Percentiles rank a stretch among this genome's conserved stretches.
Conservation (phyloP, 2,888 invertebrate species). For the Diarsia brunnea region DNA sequence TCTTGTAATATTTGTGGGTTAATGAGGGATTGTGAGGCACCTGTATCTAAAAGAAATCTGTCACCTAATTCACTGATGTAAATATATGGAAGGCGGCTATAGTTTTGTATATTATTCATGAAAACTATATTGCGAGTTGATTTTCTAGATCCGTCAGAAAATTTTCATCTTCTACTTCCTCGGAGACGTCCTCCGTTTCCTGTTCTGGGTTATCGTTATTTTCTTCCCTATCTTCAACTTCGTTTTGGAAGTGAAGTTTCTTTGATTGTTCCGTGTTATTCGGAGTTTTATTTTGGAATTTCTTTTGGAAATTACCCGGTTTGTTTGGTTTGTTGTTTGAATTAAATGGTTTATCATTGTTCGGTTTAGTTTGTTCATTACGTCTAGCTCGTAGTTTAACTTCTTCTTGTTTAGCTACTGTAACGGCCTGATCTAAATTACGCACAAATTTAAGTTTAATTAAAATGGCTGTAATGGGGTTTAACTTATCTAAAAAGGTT, state of each 20-base stretch:
- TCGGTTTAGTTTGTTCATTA: slow-evolving; percentile 1
- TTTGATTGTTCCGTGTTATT: neutral
- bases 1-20: slow-evolving; percentile 44
- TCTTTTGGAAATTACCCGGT: neutral
- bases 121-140: slow-evolving; percentile 37
- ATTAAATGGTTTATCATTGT: neutral
- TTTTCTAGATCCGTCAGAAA: slow-evolving; percentile 40
- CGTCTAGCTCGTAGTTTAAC: slow-evolving; percentile 33
- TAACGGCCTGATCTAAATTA: slow-evolving; percentile 59
- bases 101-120: slow-evolving; percentile 44
- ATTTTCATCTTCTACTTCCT: slow-evolving; percentile 38
- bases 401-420: slow-evolving; percentile 63
- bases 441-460: slow-evolving; percentile 49
- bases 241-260: slow-evolving; percentile 29
- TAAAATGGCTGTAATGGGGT: slow-evolving; percentile 53
- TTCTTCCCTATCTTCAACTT: neutral
- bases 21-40: slow-evolving; percentile 60
- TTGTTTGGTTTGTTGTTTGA: slow-evolving; percentile 10
- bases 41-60: slow-evolving; percentile 64
- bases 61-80: slow-evolving; percentile 60
- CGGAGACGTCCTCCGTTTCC: neutral
- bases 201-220: neutral
- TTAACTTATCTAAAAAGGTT: slow-evolving; percentile 56
- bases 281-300: neutral
- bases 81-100: slow-evolving; percentile 52